Evolutionary conservation across 1,140 invertebrate species (phyloP).

Genomic region (Papilio machaon): DNA sequence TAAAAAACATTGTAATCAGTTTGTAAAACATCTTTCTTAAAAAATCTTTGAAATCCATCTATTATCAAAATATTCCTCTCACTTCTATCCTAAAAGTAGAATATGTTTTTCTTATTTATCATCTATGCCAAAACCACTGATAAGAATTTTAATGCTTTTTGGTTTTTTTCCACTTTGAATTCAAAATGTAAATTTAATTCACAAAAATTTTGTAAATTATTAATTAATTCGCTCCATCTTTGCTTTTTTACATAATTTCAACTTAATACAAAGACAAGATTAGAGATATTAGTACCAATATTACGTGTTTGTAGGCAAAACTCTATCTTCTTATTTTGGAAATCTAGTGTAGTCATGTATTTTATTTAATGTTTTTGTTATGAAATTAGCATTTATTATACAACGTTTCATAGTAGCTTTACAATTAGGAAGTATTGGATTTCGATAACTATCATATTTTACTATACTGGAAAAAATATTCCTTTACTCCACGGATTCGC

Average conservation of each 20-base stretch:
- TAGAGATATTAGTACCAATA: constrained; percentile 1
- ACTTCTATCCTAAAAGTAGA: not conserved
- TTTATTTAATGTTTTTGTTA: not conserved
- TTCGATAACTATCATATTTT: not conserved
- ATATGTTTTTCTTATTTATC: not conserved
- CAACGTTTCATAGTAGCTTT: not conserved
- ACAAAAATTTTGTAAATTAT: constrained; percentile 5
- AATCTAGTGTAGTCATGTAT: not conserved
- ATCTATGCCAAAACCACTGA: not conserved
- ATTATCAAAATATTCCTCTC: not conserved
- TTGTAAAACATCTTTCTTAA: no score
- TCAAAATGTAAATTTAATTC: constrained; percentile 12
- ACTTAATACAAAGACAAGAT: constrained; percentile 12
- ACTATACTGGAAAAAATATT: not conserved
- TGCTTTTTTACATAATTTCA: constrained; percentile 12
- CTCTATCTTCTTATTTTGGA: not conserved
- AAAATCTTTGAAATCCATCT: not conserved
- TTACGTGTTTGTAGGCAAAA: not conserved
- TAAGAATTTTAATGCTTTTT: not conserved
- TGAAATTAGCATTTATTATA: constrained; percentile 4
- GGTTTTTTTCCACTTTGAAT: constrained; percentile 10
- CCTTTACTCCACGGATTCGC: constrained; percentile 52
- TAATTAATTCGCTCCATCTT: constrained; percentile 2
- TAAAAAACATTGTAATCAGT: not conserved
- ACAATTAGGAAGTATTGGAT: not conserved